Evolutionary conservation across 2,113 vertebrate genomes (phyloP), one percentile per base, ranked within the genome.

Genomic region (Marmota monax): DNA sequence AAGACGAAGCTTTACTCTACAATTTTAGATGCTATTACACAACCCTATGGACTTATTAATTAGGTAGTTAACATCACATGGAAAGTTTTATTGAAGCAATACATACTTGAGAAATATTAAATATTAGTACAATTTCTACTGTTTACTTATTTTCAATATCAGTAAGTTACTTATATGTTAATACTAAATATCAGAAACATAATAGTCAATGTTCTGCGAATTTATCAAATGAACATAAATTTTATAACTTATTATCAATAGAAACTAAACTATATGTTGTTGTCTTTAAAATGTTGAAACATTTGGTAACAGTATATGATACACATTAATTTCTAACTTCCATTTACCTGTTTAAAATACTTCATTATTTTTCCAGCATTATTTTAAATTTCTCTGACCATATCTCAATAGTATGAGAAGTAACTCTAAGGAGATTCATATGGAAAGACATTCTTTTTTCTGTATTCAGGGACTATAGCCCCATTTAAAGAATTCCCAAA

Each of bases 401-500:
- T 65, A 7, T 86, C 32, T 73, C 23, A 79, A 34, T 84, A 27
- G 25, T 56, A 37, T 37, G n/a, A 93, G 39, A 93, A 95, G 13
- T 92, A 88, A 76, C 2, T 74, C 20, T 97, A 65, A 89, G 25
- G 14, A 84, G 3, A 72, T 29, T 1, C 13, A 94, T 90, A 79
- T 63, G 18, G 42, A 14, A 29, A 88, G 61, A 51, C 0, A 72
- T 9, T 80, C 76, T 42, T 45, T 69, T 72, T 56, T 29, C 45
- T 88, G 0, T 23, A 20, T 5, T 91, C 18, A 18, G 9, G 25
- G 86, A 76, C 9, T 63, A 72, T 80, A 48, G 37, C 14, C 1
- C 9, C 53, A 32, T 45, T 34, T 84, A 88, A 90, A 70, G 29
- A 63, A 77, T 88, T 92, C 90, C 4, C 27, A 94, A 90, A 90